Evolutionary conservation across 2,113 vertebrate species (phyloP).

Genomic region (Malurus alboscapulatus): DNA sequence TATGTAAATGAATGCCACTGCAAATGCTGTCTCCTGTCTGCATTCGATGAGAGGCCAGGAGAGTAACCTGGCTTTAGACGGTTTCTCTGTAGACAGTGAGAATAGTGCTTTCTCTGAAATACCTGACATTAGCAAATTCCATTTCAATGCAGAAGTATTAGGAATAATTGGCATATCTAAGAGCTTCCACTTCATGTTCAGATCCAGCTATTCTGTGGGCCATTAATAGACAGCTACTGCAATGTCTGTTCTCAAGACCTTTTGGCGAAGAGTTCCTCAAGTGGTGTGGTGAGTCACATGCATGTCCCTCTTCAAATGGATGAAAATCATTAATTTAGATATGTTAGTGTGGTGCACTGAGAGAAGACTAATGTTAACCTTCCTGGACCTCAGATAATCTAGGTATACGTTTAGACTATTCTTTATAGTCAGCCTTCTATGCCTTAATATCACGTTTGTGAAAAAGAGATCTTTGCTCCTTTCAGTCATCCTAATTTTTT

Average conservation of each 20-base stretch:
- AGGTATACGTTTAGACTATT: not conserved
- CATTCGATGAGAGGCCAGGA: not conserved
- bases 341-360: not conserved
- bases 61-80: not conserved
- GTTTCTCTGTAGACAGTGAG: not conserved
- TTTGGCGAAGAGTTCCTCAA: not conserved
- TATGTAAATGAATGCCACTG: not conserved
- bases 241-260: not conserved
- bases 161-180: not conserved
- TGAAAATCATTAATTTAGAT: not conserved
- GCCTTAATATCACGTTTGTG: not conserved
- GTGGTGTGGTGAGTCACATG: not conserved
- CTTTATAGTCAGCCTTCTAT: not conserved
- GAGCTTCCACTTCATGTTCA: not conserved
- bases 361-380: not conserved
- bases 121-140: not conserved
- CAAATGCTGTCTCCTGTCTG: not conserved
- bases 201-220: not conserved
- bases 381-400: not conserved
- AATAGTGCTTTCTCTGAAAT: not conserved
- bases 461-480: not conserved
- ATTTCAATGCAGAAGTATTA: not conserved
- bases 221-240: not conserved
- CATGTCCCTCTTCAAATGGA: not conserved
- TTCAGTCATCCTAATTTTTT: not conserved